Conservation (phyloP, 2,888 invertebrate genomes). For the Pachliopta kotzebuea region DNA sequence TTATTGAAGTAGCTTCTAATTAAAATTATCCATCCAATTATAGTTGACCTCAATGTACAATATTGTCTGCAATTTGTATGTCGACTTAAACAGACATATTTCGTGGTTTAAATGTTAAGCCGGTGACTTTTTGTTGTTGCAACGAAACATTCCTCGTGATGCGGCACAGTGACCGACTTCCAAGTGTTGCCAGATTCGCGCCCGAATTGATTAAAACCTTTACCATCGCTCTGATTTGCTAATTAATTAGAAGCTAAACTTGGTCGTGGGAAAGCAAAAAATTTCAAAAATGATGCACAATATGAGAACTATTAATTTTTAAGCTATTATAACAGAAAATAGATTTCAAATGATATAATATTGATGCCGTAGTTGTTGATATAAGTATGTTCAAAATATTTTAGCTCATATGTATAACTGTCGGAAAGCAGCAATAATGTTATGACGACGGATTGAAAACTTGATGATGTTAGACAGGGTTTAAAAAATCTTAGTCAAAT, state of each 20-base stretch:
- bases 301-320: too few relatives aligned
- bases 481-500: too few relatives aligned
- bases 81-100: background rate
- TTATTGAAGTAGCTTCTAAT: too few relatives aligned
- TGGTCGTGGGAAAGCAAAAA: slow-evolving; percentile 16
- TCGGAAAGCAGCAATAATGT: too few relatives aligned
- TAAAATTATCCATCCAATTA: too few relatives aligned
- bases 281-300: background rate
- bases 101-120: slow-evolving; percentile 12
- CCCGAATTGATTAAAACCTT: slow-evolving; percentile 18
- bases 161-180: slow-evolving; percentile 21
- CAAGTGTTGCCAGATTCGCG: slow-evolving; percentile 15
- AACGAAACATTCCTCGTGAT: slow-evolving; percentile 5
- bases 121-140: slow-evolving; percentile 16
- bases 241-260: slow-evolving; percentile 13
- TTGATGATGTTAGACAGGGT: too few relatives aligned
- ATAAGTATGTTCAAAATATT: too few relatives aligned
- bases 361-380: too few relatives aligned
- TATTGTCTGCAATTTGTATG: background rate
- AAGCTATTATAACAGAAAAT: too few relatives aligned
- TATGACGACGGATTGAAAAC: too few relatives aligned
- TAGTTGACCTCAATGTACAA: background rate
- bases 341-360: too few relatives aligned
- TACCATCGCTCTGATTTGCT: slow-evolving; percentile 4
- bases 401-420: too few relatives aligned